Evolutionary conservation across 2,888 invertebrate species (phyloP).

Genomic region (Lumbricus terrestris): DNA sequence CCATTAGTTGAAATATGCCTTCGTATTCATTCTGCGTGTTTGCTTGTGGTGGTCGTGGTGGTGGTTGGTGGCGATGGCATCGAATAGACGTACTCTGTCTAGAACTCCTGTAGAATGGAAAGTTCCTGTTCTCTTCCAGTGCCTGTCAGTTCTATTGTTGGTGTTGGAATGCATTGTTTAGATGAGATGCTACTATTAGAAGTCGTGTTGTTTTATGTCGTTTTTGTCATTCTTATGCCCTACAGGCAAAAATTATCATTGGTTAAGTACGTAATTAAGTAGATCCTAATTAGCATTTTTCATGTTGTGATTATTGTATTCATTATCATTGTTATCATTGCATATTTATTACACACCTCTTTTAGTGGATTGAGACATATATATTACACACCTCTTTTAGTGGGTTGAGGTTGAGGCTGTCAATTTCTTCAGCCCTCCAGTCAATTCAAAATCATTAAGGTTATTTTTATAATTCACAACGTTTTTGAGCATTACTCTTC

Average conservation of each 20-base stretch:
- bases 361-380: no score
- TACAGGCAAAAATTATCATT: not conserved
- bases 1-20: slow-evolving; percentile 7
- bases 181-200: not conserved
- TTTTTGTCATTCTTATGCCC: not conserved
- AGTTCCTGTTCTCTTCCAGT: not conserved
- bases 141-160: not conserved
- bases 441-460: not conserved
- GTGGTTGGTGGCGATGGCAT: no score
- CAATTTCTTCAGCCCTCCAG: not conserved
- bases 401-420: not conserved
- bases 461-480: no score
- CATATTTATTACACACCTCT: no score
- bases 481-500: no score
- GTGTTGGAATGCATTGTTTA: not conserved
- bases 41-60: slow-evolving; percentile 11
- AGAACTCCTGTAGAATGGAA: not conserved
- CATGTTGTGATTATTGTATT: not conserved
- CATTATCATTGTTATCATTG: not conserved
- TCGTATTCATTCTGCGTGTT: slow-evolving; percentile 7
- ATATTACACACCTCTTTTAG: no score
- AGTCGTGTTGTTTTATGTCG: not conserved
- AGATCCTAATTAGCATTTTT: no score
- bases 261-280: not conserved
- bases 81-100: not conserved